Evolutionary conservation across 2,888 invertebrate genomes (phyloP), one percentile per base, ranked within the genome.

Genomic region (Didymodactylos carnosus): DNA sequence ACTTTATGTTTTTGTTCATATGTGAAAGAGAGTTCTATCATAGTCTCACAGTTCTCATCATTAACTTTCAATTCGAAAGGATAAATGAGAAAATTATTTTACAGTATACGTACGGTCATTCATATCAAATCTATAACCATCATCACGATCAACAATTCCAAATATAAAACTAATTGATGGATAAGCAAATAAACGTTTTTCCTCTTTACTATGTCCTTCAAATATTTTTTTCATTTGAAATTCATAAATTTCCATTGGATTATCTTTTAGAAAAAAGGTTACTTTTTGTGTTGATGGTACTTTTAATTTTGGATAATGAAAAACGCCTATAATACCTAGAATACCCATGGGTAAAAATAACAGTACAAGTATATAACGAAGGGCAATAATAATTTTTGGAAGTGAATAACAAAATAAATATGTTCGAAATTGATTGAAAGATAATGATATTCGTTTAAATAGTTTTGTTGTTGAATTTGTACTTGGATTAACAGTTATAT

Each of bases 271-370:
- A 81, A 93, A 91, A 14, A 93, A 85, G 83, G 92, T 92, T 82
- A 94, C 91, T 80, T 91, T 89, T 77, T 88, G 88, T 19, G 89
- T 88, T 81, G 90, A 89, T 71, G 94, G 94, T 75, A 94, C 84
- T 79, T 89, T 88, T 75, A 94, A 85, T 73, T 90, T 89, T 62
- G 94, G 94, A 81, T 87, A 88, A 82, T 89, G 88, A 80, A 93
- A 89, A 49, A 93, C 90, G 77, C 91, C 84, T 76, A 90, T 81
- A 76, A 88, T 86, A 81, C 75, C 75, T 41, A 23, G 19, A 27
- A 72, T 39, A 41, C 75, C 75, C 19, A 75, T 19, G 5, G 53
- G 41, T n/a, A 70, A 29, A 75, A 75, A 72, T 0, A 75, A 14
- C 19, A 69, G 25, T 11, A 72, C 69, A 35, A 35, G 69, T 16